Conservation (phyloP, 1,140 invertebrate genomes). For the Drosophila ananassae region DNA sequence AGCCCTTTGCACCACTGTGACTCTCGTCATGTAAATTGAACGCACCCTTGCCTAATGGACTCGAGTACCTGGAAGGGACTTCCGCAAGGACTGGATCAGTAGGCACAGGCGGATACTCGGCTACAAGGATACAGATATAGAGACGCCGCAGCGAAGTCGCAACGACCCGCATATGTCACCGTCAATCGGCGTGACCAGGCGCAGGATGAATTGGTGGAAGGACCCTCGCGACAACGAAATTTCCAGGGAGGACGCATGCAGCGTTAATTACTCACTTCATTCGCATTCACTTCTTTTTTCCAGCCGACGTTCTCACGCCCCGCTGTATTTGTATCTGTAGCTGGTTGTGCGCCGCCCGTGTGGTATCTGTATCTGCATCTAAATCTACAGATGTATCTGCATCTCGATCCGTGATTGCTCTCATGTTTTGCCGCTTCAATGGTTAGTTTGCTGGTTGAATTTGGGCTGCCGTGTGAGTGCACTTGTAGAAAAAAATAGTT, state of each 20-base stretch:
- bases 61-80: slow-evolving; percentile 49
- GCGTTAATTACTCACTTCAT: slow-evolving; percentile 80
- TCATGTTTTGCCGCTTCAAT: slow-evolving; percentile 79
- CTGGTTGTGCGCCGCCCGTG: slow-evolving; percentile 19
- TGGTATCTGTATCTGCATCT: slow-evolving; percentile 60
- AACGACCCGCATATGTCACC: slow-evolving; percentile 79
- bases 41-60: slow-evolving; percentile 67
- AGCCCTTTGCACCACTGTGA: slow-evolving; percentile 15
- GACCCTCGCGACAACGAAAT: slow-evolving; percentile 64
- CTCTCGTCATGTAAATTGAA: slow-evolving; percentile 65
- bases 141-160: slow-evolving; percentile 19
- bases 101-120: slow-evolving; percentile 10
- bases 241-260: slow-evolving; percentile 63
- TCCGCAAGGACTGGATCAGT: slow-evolving; percentile 31
- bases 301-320: slow-evolving; percentile 69
- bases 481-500: slow-evolving; percentile 2
- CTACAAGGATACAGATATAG: slow-evolving; percentile 30
- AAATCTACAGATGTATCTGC: slow-evolving; percentile 56
- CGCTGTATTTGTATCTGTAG: slow-evolving; percentile 55
- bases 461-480: slow-evolving; percentile 29
- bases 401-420: slow-evolving; percentile 78
- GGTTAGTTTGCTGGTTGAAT: slow-evolving; percentile 42
- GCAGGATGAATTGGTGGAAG: slow-evolving; percentile 44
- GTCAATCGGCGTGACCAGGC: slow-evolving; percentile 57
- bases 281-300: slow-evolving; percentile 43